Evolutionary conservation across 2,888 invertebrate species (phyloP), one percentile per base, ranked within the genome.

Genomic region (Rhyacophila evoluta): DNA sequence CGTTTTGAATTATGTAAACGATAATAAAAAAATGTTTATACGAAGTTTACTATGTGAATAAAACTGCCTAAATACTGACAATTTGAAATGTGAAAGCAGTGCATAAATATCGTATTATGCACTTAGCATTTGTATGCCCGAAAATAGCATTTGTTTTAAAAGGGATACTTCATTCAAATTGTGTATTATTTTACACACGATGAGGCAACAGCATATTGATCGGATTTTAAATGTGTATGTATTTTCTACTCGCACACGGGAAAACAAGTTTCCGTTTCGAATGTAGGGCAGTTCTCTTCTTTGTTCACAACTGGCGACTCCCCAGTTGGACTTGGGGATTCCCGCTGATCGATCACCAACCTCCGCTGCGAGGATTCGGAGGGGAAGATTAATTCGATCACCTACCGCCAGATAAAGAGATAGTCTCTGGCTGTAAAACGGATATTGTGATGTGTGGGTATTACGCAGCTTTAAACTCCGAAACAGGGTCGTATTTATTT

Each of bases 221-320:
- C 55, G 55, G 19, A 55, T 55, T 19, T 19, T 10, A 19, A 1
- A 25, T 55, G 55, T 38, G 11, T 33, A 8, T 39, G 12, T 39
- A 15, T 39, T n/a, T n/a, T 6, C 29, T 6, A 33, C 29, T 6
- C 29, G 29, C 10, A 8, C 55, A 19, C 55, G 55, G 55, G 19
- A 55, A 41, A 55, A 55, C 55, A 55, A 55, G 55, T 55, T 55
- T 55, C 19, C 55, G 25, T 55, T 55, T 19, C 55, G 55, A 55
- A 55, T 55, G 55, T 55, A 55, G 55, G 55, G 55, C 55, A 55
- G 55, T 55, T 55, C 55, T 6, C 8, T 19, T 12, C 25, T 55
- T 55, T 55, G 55, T 55, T 55, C 19, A 15, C 15, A 19, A 55
- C 15, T 19, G 25, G 15, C 55, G 8, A 19, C 55, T 55, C 55